These are phyloP conservation scores for Bujurquina vittata DNA, from an alignment of 2,113 vertebrate species.

Conservation along the genomic window DNA sequence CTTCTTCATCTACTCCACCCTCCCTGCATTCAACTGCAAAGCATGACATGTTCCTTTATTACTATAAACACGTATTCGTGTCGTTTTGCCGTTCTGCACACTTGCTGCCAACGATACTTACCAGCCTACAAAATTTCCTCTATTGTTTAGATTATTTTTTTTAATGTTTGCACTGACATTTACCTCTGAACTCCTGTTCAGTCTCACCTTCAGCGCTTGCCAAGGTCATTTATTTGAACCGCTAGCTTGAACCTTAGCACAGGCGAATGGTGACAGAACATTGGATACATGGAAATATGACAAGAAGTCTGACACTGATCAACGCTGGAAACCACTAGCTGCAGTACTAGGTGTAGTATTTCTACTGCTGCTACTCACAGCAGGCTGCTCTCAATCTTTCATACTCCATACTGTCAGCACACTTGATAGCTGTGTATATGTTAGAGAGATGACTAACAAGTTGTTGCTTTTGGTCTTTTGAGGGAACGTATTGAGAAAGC, in stretches of 20 bases:
- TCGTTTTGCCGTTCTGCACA: neutral
- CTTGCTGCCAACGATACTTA: neutral
- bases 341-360: neutral
- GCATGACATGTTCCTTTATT: neutral
- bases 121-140: neutral
- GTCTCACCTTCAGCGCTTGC: neutral
- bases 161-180: neutral
- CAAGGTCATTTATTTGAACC: neutral
- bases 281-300: neutral
- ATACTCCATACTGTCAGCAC: neutral
- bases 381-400: conserved; percentile 13
- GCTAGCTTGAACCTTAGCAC: neutral
- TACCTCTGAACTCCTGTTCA: neutral
- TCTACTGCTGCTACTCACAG: conserved; percentile 1
- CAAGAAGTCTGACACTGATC: neutral
- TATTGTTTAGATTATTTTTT: neutral
- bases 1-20: neutral
- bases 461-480: conserved; percentile 2
- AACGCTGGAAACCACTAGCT: neutral
- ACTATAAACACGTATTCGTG: neutral
- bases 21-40: neutral
- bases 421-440: neutral
- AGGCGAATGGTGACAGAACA: neutral
- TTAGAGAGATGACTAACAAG: neutral
- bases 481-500: neutral